These are phyloP conservation scores for Bombus huntii DNA, from an alignment of 1,140 invertebrate genomes.

Conservation along the genomic window DNA sequence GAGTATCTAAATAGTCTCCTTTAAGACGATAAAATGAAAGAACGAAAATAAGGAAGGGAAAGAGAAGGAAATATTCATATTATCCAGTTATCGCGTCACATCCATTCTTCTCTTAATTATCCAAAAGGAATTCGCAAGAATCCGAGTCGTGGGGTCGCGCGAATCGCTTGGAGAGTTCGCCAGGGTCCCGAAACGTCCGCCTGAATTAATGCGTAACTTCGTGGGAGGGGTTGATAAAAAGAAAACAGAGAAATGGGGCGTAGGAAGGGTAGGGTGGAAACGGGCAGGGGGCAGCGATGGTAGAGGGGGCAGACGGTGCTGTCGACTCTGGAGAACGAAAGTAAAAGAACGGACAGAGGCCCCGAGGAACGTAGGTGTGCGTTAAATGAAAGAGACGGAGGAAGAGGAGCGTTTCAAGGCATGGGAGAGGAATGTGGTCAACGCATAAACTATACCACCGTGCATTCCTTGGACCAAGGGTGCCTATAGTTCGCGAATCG, in stretches of 20 bases:
- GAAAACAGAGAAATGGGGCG: not conserved
- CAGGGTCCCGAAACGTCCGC: slow-evolving; percentile 20
- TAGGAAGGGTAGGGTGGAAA: not conserved
- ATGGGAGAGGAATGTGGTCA: slow-evolving; percentile 82
- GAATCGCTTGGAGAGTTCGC: not conserved
- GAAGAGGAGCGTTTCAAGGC: slow-evolving; percentile 77
- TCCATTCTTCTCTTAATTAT: not conserved
- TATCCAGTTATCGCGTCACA: not conserved
- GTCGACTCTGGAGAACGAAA: slow-evolving; percentile 59
- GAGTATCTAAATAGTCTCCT: too few relatives aligned
- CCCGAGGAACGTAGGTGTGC: slow-evolving; percentile 70
- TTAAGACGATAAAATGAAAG: not conserved
- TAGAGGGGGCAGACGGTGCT: not conserved
- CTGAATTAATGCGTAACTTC: slow-evolving; percentile 37
- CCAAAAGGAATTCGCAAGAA: not conserved
- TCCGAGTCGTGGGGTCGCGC: too few relatives aligned
- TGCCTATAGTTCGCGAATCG: slow-evolving; percentile 75
- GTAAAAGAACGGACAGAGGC: slow-evolving; percentile 55
- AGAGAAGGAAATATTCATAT: too few relatives aligned
- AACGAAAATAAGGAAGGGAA: not conserved
- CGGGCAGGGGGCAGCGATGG: not conserved
- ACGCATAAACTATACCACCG: slow-evolving; percentile 81
- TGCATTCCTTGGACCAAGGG: slow-evolving; percentile 75
- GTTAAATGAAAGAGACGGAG: slow-evolving; percentile 74
- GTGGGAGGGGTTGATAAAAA: slow-evolving; percentile 1